phyloP scores from a whole-genome alignment of 2,797 vertebrate genomes.

The Lithobates sylvaticus region DNA sequence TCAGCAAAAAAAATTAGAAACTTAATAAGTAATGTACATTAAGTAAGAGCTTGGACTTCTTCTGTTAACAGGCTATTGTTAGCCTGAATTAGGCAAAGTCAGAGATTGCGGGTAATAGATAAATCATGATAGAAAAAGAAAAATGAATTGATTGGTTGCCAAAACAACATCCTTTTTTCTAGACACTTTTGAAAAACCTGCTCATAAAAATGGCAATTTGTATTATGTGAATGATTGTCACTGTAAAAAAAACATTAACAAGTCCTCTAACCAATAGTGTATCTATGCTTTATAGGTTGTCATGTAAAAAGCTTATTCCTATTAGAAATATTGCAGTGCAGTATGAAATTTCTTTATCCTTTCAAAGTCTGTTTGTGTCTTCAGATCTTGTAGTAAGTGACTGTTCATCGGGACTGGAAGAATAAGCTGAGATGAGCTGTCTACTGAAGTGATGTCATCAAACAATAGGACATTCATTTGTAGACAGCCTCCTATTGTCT shows the following conservation, averaged over 20 bases:
- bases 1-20: constrained; percentile 30
- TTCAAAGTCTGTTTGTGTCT: constrained; percentile 14
- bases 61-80: constrained; percentile 7
- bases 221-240: neutral
- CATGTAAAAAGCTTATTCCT: constrained; percentile 26
- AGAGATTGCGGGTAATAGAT: neutral
- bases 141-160: neutral
- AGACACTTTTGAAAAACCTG: neutral
- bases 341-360: neutral
- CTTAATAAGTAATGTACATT: constrained; percentile 31
- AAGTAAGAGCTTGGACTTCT: constrained; percentile 17
- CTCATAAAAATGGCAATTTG: neutral
- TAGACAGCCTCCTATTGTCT: constrained; percentile 52
- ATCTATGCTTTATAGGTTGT: constrained; percentile 12
- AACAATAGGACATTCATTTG: constrained; percentile 57
- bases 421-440: constrained; percentile 53
- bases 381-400: constrained; percentile 28
- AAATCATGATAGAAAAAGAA: neutral
- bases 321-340: constrained; percentile 3
- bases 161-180: neutral
- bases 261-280: neutral
- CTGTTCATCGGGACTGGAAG: constrained; percentile 45
- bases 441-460: constrained; percentile 57
- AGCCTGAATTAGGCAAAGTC: neutral
- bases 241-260: neutral